Evolutionary conservation across 2,113 vertebrate genomes (phyloP).

Genomic region (Ochotona curzoniae): DNA sequence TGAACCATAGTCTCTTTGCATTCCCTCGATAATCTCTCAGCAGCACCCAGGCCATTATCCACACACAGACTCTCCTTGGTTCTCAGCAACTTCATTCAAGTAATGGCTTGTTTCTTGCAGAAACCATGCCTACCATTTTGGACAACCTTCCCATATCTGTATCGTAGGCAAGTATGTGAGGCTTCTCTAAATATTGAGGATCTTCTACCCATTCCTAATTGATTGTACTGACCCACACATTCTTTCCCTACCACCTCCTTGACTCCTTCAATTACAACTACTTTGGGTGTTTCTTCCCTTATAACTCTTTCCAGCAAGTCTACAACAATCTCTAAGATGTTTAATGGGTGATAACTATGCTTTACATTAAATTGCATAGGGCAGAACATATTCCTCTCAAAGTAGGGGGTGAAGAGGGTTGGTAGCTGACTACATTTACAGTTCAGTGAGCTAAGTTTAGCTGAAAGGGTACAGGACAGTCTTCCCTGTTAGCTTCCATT

Average conservation of each 20-base stretch:
- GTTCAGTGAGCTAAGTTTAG: not conserved
- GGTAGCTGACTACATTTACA: not conserved
- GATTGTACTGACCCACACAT: not conserved
- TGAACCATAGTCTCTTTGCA: not conserved
- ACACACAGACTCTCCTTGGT: not conserved
- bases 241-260: not conserved
- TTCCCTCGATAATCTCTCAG: not conserved
- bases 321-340: not conserved
- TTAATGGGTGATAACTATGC: not conserved
- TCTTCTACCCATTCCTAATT: not conserved
- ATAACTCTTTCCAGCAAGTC: not conserved
- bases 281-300: not conserved
- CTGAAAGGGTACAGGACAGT: not conserved
- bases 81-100: conserved; percentile 4
- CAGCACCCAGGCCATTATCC: not conserved
- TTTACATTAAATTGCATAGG: conserved; percentile 24
- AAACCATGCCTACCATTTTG: not conserved
- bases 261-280: not conserved
- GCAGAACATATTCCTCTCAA: not conserved
- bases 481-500: not conserved
- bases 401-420: not conserved
- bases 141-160: not conserved
- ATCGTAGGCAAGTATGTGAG: not conserved
- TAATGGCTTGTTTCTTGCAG: not conserved
- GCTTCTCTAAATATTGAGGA: not conserved